Conservation (phyloP, 23 tunicate species). For the Clavelina lepadiformis region DNA sequence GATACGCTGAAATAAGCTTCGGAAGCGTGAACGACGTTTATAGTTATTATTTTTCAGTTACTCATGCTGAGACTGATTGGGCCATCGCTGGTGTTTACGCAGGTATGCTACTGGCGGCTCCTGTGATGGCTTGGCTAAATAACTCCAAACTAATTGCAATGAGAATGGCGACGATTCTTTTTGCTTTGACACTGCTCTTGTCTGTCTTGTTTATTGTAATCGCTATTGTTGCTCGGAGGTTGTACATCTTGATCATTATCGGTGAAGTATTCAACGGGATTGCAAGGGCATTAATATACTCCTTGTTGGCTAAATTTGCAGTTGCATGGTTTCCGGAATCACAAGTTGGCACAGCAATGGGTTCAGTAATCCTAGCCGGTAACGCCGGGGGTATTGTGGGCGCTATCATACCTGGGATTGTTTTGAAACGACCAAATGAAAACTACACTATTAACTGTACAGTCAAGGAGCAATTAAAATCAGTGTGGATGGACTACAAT, state of each 20-base stretch:
- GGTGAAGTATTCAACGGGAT: conserved; percentile 10
- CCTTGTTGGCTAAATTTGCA: conserved; percentile 15
- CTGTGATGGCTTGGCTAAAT: conserved; percentile 11
- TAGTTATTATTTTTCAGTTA: conserved; percentile 3
- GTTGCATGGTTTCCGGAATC: conserved; percentile 17
- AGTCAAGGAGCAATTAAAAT: neutral
- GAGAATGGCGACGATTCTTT: neutral
- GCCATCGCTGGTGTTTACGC: conserved; percentile 8
- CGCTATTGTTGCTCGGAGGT: conserved; percentile 2
- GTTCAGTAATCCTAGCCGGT: conserved; percentile 4
- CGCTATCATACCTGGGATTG: neutral
- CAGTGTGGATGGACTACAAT: conserved; percentile 1
- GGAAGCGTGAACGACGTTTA: conserved; percentile 10
- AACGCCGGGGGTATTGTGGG: conserved; percentile 5
- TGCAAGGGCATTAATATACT: conserved; percentile 1
- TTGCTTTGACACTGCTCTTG: neutral
- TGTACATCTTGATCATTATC: conserved; percentile 2
- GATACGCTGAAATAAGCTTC: too few species aligned
- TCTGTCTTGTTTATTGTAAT: conserved; percentile 8
- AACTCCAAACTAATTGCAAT: conserved; percentile 10
- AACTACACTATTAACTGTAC: neutral
- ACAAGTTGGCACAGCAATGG: conserved; percentile 15
- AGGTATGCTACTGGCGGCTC: neutral
- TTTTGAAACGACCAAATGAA: neutral
- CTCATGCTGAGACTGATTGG: conserved; percentile 13